phyloP scores from a whole-genome alignment of 2,113 vertebrate species.

The Phrynocephalus versicolor region DNA sequence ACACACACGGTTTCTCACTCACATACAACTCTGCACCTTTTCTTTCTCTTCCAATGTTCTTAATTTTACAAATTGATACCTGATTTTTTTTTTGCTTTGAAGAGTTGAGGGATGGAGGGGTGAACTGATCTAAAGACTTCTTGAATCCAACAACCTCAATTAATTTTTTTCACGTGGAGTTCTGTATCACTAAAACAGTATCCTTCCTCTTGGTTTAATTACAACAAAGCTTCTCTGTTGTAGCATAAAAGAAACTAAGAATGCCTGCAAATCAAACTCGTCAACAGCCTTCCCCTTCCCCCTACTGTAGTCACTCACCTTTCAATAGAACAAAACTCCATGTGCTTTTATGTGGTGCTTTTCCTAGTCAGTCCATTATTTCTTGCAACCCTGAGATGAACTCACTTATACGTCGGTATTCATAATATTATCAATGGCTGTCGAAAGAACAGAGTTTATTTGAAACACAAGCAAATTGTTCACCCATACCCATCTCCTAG shows the following conservation, averaged over 20 bases:
- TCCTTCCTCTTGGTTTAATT: not conserved
- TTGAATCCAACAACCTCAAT: not conserved
- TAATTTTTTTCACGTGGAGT: not conserved
- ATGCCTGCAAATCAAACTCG: not conserved
- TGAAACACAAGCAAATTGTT: not conserved
- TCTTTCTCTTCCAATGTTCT: not conserved
- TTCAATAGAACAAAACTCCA: not conserved
- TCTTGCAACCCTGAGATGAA: not conserved
- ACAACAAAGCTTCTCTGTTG: constrained; percentile 12
- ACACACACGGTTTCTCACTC: not conserved
- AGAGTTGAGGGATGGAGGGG: not conserved
- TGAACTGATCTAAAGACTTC: not conserved
- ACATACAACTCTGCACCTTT: not conserved
- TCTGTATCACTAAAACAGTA: constrained; percentile 18
- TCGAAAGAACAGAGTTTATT: not conserved
- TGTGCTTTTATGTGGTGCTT: not conserved
- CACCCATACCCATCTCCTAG: not conserved
- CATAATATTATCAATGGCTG: not conserved
- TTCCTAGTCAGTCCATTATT: not conserved
- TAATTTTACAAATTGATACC: constrained; percentile 21
- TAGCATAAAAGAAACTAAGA: not conserved
- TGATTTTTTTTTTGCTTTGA: not conserved
- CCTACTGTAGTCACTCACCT: not conserved
- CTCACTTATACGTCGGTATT: not conserved
- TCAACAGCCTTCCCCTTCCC: constrained; percentile 2